Evolutionary conservation across 1,140 invertebrate genomes (phyloP).

Genomic region (Scaptomyza montana): DNA sequence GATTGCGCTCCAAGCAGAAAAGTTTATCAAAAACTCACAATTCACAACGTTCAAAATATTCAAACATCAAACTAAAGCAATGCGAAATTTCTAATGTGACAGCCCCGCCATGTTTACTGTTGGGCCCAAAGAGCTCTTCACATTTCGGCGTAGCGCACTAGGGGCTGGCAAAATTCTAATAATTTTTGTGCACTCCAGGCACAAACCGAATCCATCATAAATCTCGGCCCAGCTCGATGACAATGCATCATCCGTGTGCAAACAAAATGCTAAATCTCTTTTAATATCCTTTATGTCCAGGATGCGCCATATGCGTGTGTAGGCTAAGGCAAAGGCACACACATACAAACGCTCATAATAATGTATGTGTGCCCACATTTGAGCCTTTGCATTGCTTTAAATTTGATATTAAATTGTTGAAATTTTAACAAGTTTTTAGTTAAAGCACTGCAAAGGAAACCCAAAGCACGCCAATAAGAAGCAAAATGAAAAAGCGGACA

Average conservation of each 20-base stretch:
- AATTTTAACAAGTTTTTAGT: slow-evolving; percentile 28
- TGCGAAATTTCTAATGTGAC: slow-evolving; percentile 1
- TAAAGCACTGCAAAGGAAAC: slow-evolving; percentile 19
- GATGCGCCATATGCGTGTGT: slow-evolving; percentile 78
- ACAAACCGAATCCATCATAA: slow-evolving; percentile 83
- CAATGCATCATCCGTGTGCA: slow-evolving; percentile 83
- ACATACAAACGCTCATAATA: neutral
- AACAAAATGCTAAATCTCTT: slow-evolving; percentile 83
- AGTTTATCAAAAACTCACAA: neutral
- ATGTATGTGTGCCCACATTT: slow-evolving; percentile 14
- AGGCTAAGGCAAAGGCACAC: slow-evolving; percentile 60
- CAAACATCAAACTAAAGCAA: neutral
- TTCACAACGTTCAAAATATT: neutral
- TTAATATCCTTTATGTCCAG: slow-evolving; percentile 83
- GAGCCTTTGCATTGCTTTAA: slow-evolving; percentile 47
- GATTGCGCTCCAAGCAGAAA: slow-evolving; percentile 15
- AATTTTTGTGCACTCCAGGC: slow-evolving; percentile 80
- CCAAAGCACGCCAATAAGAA: slow-evolving; percentile 23
- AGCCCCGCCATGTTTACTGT: neutral
- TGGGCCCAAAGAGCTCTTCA: slow-evolving; percentile 21
- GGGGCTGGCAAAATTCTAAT: slow-evolving; percentile 69
- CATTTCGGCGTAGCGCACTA: slow-evolving; percentile 27
- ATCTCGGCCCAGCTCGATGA: slow-evolving; percentile 83
- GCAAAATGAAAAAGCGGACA: slow-evolving; percentile 7
- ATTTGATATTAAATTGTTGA: slow-evolving; percentile 54